Percentiles rank a stretch among this genome's conserved stretches.
Evolutionary conservation across 2,797 vertebrate species (phyloP).

Genomic region (Trichosurus vulpecula): DNA sequence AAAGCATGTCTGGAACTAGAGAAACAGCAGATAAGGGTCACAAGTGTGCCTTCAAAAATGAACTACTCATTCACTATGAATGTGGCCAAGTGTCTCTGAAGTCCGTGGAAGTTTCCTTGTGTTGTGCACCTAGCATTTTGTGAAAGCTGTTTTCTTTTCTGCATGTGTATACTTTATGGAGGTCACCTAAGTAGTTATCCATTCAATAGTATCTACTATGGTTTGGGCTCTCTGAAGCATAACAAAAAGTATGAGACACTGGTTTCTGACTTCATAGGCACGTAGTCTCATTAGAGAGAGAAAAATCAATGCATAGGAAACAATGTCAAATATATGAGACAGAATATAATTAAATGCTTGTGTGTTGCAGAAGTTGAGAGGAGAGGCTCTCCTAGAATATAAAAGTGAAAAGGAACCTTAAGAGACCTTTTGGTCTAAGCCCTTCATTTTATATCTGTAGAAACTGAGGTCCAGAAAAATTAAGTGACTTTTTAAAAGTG

Average conservation of each 20-base stretch:
- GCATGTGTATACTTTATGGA: not conserved
- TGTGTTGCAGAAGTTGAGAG: not conserved
- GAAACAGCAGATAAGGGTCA: not conserved
- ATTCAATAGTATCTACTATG: not conserved
- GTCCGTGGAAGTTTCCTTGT: not conserved
- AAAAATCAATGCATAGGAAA: not conserved
- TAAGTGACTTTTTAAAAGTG: not conserved
- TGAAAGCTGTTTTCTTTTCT: not conserved
- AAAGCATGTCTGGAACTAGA: not conserved
- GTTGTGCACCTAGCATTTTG: not conserved
- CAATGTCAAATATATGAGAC: not conserved
- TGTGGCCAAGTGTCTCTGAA: not conserved
- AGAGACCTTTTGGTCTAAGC: not conserved
- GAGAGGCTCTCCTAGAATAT: not conserved
- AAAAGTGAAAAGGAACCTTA: not conserved
- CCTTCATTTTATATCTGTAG: not conserved
- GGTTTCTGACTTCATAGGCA: not conserved
- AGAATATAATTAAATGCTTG: not conserved
- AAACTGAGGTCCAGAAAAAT: not conserved
- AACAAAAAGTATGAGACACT: not conserved
- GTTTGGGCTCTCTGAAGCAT: not conserved
- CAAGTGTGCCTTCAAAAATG: not conserved
- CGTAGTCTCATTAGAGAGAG: not conserved
- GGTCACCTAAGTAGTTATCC: not conserved
- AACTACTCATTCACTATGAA: not conserved